phyloP scores from a whole-genome alignment of 2,113 vertebrate genomes.

The Myrmecobius fasciatus region DNA sequence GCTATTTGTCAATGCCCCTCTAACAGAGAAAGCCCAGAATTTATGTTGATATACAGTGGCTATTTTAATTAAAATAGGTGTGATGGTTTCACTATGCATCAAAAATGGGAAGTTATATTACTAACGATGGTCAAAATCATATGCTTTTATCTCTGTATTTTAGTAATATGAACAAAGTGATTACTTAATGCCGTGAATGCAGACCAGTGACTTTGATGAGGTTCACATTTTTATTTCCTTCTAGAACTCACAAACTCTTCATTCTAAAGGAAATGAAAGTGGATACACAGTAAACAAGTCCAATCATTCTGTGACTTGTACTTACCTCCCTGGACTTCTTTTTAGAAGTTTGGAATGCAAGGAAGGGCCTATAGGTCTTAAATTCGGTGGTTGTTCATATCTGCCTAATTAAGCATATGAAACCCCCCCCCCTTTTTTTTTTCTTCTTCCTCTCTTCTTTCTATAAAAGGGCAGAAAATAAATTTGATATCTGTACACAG shows the following conservation, averaged over 20 bases:
- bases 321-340: not conserved
- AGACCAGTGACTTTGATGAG: conserved; percentile 66
- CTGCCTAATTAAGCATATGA: conserved; percentile 23
- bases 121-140: conserved; percentile 52
- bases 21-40: conserved; percentile 53
- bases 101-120: conserved; percentile 64
- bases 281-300: not conserved
- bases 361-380: not conserved
- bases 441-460: conserved; percentile 57
- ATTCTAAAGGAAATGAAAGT: conserved; percentile 44
- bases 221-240: conserved; percentile 64
- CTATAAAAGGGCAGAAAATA: not conserved
- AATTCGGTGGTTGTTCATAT: conserved; percentile 30
- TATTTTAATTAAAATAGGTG: conserved; percentile 65
- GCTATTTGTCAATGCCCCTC: conserved; percentile 48
- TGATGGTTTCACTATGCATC: conserved; percentile 60
- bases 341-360: not conserved
- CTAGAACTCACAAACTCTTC: conserved; percentile 54
- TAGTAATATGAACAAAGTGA: conserved; percentile 61
- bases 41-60: conserved; percentile 47
- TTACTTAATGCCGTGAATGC: conserved; percentile 54
- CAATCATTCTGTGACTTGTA: not conserved
- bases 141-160: conserved; percentile 64
- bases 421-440: not conserved
- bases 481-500: conserved; percentile 20